Evolutionary conservation across 2,888 invertebrate genomes (phyloP), one percentile per base, ranked within the genome.

Genomic region (Nipponacmea schrenckii): DNA sequence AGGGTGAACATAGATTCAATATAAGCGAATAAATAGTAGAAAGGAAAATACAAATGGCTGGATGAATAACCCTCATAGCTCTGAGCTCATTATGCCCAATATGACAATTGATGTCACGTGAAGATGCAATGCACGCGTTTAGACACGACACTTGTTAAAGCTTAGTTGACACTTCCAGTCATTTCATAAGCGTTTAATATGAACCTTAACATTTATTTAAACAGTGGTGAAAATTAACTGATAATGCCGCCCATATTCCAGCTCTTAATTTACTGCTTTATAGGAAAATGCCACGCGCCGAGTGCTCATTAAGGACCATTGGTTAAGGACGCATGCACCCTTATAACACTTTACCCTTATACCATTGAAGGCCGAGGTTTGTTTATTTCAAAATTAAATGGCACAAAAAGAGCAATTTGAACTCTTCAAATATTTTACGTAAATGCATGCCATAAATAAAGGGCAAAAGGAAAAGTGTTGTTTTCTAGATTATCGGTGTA

Each of bases 81-180:
- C 39, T 39, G 39, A 39, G 39, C 39, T 39, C 39, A 39, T 39
- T 39, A 39, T 39, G 39, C 8, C 39, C 20, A 56, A 56, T 56
- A 10, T 56, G 12, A 56, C 56, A 56, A 56, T 56, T 56, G 56
- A 56, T 56, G 56, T 56, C 56, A 56, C 56, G 56, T 24, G 56
- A 56, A 56, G 56, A 24, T 56, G 56, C 56, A 56, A 56, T 56
- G 56, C 56, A 56, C 56, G 56, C 56, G 56, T 24, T 56, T 24
- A 24, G 24, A 24, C 56, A 56, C 24, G 56, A 24, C 56, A 56
- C 56, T 56, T 56, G 56, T 56, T 56, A 17, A 56, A 56, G 24
- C 56, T 56, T 56, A 56, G 20, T 24, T 56, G 56, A 56, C 56
- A 56, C 56, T 56, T 56, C 14, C 24, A 56, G 56, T 56, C 56